phyloP scores from a whole-genome alignment of 2,888 invertebrate species.

The Steinernema hermaphroditum region DNA sequence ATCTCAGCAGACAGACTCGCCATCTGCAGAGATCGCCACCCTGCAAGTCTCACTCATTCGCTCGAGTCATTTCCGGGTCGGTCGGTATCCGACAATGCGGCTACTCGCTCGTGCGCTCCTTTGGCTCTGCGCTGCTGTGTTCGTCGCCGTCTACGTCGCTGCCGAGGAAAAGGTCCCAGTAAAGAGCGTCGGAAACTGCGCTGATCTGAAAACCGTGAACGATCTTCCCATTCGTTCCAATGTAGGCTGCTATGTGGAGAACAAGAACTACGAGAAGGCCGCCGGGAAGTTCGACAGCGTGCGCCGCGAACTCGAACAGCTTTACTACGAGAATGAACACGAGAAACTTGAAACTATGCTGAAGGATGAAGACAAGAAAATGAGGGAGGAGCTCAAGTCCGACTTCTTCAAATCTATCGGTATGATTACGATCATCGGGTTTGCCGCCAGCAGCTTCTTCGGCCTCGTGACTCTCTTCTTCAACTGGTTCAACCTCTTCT shows the following conservation, averaged over 20 bases:
- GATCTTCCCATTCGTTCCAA: background rate
- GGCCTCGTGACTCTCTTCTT: background rate
- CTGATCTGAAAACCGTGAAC: background rate
- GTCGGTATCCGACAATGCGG: background rate
- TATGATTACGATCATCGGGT: background rate
- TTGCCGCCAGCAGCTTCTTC: background rate
- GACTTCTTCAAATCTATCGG: background rate
- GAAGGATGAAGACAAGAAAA: background rate
- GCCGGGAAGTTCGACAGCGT: background rate
- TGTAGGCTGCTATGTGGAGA: background rate
- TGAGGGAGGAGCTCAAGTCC: background rate
- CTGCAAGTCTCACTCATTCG: no score
- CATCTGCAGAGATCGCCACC: no score
- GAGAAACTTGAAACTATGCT: no score
- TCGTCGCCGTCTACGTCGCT: background rate
- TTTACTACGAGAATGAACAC: background rate
- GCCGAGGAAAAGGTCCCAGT: background rate
- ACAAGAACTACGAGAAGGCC: background rate
- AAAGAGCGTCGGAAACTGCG: background rate
- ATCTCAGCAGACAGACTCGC: no score
- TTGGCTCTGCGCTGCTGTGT: background rate
- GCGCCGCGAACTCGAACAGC: background rate
- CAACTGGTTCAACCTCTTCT: conserved; percentile 11
- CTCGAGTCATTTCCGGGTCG: no score
- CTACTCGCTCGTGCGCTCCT: background rate